phyloP scores from a whole-genome alignment of 1,140 invertebrate species.

The Hypothenemus hampei region DNA sequence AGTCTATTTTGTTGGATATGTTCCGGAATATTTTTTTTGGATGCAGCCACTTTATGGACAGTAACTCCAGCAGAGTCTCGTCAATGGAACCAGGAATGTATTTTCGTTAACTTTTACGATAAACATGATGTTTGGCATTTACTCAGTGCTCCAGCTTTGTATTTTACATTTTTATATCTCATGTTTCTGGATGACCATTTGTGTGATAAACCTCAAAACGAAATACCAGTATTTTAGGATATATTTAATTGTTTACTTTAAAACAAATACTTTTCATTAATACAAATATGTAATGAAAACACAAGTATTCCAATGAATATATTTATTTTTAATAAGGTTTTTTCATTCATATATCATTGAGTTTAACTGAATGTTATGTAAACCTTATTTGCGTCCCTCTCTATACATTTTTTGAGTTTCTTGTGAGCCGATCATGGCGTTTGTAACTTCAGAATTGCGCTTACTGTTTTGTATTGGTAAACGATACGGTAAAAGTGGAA shows the following conservation, averaged over 20 bases:
- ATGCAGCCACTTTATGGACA: constrained; percentile 75
- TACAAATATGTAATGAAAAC: too few species aligned
- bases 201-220: constrained; percentile 27
- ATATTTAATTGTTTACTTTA: too few species aligned
- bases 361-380: too few species aligned
- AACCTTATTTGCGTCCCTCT: constrained; percentile 31
- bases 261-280: too few species aligned
- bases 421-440: constrained; percentile 39
- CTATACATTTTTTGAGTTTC: constrained; percentile 40
- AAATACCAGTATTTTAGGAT: constrained; percentile 35
- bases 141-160: constrained; percentile 61
- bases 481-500: constrained; percentile 36
- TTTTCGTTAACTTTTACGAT: constrained; percentile 65
- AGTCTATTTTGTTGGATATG: constrained; percentile 61
- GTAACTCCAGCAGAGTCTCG: constrained; percentile 61
- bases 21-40: constrained; percentile 70
- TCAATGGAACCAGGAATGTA: constrained; percentile 58
- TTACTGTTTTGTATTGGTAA: constrained; percentile 34
- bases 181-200: constrained; percentile 43
- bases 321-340: too few species aligned
- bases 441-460: constrained; percentile 41
- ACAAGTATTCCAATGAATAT: too few species aligned
- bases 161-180: constrained; percentile 62
- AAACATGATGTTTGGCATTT: constrained; percentile 72
- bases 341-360: too few species aligned